These are phyloP conservation scores for Rhinogobius similis DNA, from an alignment of 2,113 vertebrate species.

Conservation along the genomic window DNA sequence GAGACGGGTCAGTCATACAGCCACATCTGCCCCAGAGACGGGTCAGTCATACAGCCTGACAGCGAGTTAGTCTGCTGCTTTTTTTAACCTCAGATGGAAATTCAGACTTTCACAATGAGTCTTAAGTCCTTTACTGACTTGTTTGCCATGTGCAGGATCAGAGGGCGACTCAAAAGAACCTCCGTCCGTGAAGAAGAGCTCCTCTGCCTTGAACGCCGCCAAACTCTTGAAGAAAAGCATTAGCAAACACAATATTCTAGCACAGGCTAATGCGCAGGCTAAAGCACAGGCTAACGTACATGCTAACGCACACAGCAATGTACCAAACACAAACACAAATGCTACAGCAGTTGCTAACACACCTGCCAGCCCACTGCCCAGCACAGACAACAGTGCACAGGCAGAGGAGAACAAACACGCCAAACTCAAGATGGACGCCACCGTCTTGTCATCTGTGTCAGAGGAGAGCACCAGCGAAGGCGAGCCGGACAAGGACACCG, in stretches of 20 bases:
- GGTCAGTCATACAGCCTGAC: not conserved
- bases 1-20: too few relatives aligned
- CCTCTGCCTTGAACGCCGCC: conserved; percentile 78
- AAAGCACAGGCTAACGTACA: not conserved
- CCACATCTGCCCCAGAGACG: too few relatives aligned
- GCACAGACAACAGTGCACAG: not conserved
- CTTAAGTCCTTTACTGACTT: not conserved
- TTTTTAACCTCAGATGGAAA: too few relatives aligned
- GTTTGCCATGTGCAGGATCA: not conserved
- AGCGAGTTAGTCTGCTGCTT: too few relatives aligned
- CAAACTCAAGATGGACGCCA: conserved; percentile 85
- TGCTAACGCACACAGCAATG: not conserved
- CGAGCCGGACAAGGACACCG: conserved; percentile 21
- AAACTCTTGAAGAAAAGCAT: conserved; percentile 88
- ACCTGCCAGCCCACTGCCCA: not conserved
- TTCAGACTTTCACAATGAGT: too few relatives aligned
- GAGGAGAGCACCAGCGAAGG: conserved; percentile 78
- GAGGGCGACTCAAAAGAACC: conserved; percentile 39
- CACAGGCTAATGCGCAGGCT: conserved; percentile 14
- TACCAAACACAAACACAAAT: not conserved
- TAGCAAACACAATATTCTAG: conserved; percentile 82
- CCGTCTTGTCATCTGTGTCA: conserved; percentile 83
- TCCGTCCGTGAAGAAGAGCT: conserved; percentile 74
- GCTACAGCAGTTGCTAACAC: not conserved
- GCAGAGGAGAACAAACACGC: conserved; percentile 14